Base-by-base conservation (phyloP, 2,888 invertebrate species). In the Chrysomela aeneicollis region DNA sequence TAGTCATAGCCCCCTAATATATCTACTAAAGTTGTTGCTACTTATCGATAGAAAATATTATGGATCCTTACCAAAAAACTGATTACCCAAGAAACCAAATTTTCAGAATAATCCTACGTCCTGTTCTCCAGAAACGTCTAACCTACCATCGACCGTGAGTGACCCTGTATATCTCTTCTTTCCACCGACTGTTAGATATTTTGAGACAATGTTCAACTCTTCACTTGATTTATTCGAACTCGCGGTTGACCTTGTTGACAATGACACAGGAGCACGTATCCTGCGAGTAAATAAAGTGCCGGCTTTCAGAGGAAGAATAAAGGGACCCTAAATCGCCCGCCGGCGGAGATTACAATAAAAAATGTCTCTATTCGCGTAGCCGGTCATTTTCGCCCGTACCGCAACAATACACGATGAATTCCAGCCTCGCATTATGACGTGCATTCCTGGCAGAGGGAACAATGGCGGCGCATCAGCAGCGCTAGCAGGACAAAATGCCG, bases 401-500 rank as follows among this genome's bases (percentile, higher is more conserved):
- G 59, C 71, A 76, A 76, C 77, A 75, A 74, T 76, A 72, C 74
- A 68, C 73, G 71, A 73, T 76, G 76, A 77, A 76, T 76, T 74
- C 76, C 6, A 26, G 26, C 6, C 71, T 69, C 67, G 71, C 71
- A 72, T 74, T 74, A 75, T 74, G 75, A 71, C 67, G 69, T 70
- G 70, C 74, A 73, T 74, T 75, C 70, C 63, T 71, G 71, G 73
- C 71, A 74, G 75, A 73, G 70, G 70, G 46, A 74, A 76, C 74
- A 76, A 75, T 72, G 65, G 67, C 61, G 54, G 64, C 54, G 61
- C 62, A 18, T 62, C 60, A 61, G 49, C 62, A 61, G 49, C 62
- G 57, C 60, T 68, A 42, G 63, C 46, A 60, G 67, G 70, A 69
- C 74, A 75, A 76, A 76, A 74, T 72, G 68, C 70, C 71, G 64